Conservation (phyloP, 2,113 vertebrate genomes). For the Trichechus manatus region DNA sequence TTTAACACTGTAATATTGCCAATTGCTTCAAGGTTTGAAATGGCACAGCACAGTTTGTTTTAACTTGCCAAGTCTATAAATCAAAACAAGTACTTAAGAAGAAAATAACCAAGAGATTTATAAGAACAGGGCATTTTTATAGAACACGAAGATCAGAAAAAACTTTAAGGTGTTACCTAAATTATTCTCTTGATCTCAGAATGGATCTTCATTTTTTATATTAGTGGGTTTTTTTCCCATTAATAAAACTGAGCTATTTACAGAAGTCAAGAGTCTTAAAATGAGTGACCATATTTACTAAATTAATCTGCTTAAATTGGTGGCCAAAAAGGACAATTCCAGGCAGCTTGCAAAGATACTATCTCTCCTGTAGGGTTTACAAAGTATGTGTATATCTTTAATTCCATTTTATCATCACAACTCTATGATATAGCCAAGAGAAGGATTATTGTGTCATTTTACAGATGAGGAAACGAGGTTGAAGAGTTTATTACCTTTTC, state of each 20-base stretch:
- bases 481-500: not conserved
- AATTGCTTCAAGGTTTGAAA: not conserved
- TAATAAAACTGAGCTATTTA: not conserved
- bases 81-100: not conserved
- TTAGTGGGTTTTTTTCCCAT: not conserved
- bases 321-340: not conserved
- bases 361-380: not conserved
- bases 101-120: not conserved
- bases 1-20: not conserved
- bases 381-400: not conserved
- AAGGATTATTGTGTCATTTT: not conserved
- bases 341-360: not conserved
- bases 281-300: not conserved
- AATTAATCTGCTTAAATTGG: not conserved
- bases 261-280: not conserved
- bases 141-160: not conserved
- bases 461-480: not conserved
- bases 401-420: slow-evolving; percentile 28
- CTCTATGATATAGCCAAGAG: not conserved
- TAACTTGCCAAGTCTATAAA: not conserved
- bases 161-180: not conserved
- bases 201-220: not conserved
- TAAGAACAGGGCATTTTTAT: not conserved
- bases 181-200: not conserved
- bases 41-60: not conserved